Base-by-base conservation (phyloP, 2,797 vertebrate genomes). In the Serranus cabrilla region DNA sequence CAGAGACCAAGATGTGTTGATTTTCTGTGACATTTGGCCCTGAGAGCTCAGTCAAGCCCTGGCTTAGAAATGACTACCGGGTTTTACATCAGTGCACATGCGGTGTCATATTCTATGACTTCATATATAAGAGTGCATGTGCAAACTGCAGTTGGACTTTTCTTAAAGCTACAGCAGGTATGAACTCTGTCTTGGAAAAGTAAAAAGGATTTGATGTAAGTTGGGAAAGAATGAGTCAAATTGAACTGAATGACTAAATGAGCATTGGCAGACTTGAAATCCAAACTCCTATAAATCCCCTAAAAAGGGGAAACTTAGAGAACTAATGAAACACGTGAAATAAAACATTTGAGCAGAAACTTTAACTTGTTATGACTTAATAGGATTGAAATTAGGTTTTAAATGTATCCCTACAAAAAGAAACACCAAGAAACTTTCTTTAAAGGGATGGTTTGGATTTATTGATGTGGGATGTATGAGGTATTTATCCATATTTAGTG, bases 1-100 rank as follows among this genome's bases (percentile, higher is more conserved):
- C 76, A 62, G 68, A 61, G 65, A 68, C 52, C 67, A 81, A 82
- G 81, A 82, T 86, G 72, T 79, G 74, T 63, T 56, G 49, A 72
- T 82, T 79, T 83, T 72, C 80, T 71, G 65, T 81, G 72, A 80
- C 77, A 65, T 71, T 77, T 62, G 49, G 60, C 54, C 65, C 39
- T 34, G 52, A 68, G 60, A 71, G 46, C 51, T 27, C 17, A 20
- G 80, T 67, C 80, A 74, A 75, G 42, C 54, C 47, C 5, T 75
- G 68, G 4, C 34, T 34, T 9, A 7, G 7, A 34, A 34, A 34
- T 34, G 72, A 77, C 61, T 13, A 54, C 27, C 45, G 11, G 16
- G 27, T 74, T 74, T 50, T 13, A 42, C 10, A 27, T 51, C 54
- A 27, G 47, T n/a, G 20, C 63, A 62, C 43, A 27, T 43, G 23